Evolutionary conservation across 2,797 vertebrate species (phyloP).

Genomic region (Pseudochaenichthys georgianus): DNA sequence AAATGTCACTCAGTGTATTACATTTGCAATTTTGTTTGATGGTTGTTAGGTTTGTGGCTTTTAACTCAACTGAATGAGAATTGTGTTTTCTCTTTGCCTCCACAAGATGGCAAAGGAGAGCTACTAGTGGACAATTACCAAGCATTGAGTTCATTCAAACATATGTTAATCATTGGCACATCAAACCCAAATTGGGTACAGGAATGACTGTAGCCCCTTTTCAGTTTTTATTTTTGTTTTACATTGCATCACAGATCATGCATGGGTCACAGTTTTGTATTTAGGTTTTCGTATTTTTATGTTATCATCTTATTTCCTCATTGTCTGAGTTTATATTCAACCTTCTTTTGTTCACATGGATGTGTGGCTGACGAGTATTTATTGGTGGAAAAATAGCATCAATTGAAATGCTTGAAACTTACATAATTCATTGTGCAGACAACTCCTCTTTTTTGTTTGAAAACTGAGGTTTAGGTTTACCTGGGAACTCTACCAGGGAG

Average conservation of each 20-base stretch:
- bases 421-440: not conserved
- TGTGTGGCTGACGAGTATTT: not conserved
- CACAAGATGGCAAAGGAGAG: slow-evolving; percentile 60
- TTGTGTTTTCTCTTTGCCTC: slow-evolving; percentile 18
- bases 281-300: not conserved
- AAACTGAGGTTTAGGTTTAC: not conserved
- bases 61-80: not conserved
- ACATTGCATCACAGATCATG: not conserved
- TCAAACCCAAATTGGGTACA: not conserved
- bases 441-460: not conserved
- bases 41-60: not conserved
- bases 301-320: not conserved
- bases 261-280: not conserved
- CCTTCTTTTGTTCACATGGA: not conserved
- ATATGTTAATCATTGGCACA: not conserved
- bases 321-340: not conserved
- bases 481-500: not conserved
- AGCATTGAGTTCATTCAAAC: not conserved
- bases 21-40: fast-evolving
- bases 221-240: not conserved
- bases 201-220: not conserved
- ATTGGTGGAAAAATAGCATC: not conserved
- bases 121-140: not conserved
- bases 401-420: not conserved
- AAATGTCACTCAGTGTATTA: not conserved